Base-by-base conservation (phyloP, 2,113 vertebrate species). In the Uropsilus gracilis region DNA sequence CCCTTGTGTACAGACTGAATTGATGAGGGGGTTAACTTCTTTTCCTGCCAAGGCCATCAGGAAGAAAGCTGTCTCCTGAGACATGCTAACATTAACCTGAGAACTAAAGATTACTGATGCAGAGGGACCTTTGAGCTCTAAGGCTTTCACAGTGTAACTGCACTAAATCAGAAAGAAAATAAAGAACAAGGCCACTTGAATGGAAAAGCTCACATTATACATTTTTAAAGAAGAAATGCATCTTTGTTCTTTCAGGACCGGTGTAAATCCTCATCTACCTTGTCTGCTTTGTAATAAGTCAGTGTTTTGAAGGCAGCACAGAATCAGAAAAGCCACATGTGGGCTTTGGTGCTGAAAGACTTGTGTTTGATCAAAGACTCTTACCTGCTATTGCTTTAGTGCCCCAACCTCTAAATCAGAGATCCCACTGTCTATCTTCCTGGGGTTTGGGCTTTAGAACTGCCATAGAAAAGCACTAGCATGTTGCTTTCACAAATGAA, bases 71-170 rank as follows among this genome's bases (percentile, higher is more conserved):
- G n/a, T 91, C 63, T 39, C 48, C 28, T 30, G 68, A 91, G 72
- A 86, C 30, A 69, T 46, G 28, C 63, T 64, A 85, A 83, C 37
- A 75, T 91, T 93, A 91, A 96, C 37, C 50, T 91, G 68, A 82
- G 57, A 94, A 89, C 69, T 77, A 63, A 94, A 69, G 75, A 89
- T 95, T 90, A 92, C 3, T 3, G 64, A 78, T 83, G 81, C 17
- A 92, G 69, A 95, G 26, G 77, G 53, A 72, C 39, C 30, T 78
- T 88, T 93, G 87, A 93, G 84, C 66, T 95, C 18, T 63, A 61
- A 66, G 48, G 46, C 30, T 71, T 87, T 96, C 37, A 73, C 24
- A 91, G 61, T 81, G 30, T 77, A 93, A 86, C 28, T 91, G 55
- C 78, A 57, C 57, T 73, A 77, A 94, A 86, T 93, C 39, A 66